Evolutionary conservation across 2,888 invertebrate genomes (phyloP), one percentile per base, ranked within the genome.

Genomic region (Megastigmus dorsalis): DNA sequence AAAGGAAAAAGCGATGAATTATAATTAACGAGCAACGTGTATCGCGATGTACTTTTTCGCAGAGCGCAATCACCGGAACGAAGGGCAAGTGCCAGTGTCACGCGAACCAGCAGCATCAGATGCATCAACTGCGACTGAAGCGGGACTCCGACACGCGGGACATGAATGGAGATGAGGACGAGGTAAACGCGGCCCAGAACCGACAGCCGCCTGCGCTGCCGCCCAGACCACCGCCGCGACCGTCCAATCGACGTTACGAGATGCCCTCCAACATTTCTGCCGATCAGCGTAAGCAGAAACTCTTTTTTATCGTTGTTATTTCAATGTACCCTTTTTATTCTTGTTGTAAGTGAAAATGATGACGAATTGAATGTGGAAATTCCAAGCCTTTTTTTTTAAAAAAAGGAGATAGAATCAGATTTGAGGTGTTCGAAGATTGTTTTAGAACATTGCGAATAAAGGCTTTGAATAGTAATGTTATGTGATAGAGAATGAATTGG

Each of bases 161-260:
- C 30, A 30, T 10, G 13, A 13, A 38, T 6, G 52, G 59, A 20
- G 23, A 38, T 7, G 59, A 65, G 4, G 63, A 65, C 3, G 38
- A 48, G n/a, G n/a, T n/a, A n/a, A n/a, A 7, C 54, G 18, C 65
- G 59, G 30, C 38, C 41, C 38, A 45, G 23, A 5, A 82, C 74
- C 87, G 85, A 82, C 86, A 88, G 77, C 88, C 87, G 30, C 88
- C 87, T 6, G 88, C 88, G 9, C 77, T 88, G 50, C 87, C 88
- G 3, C 87, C 88, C 2, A 82, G 87, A 70, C 88, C 88, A 62
- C 88, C 87, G 3, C 87, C 87, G 10, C 82, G 86, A 62, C 85
- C 86, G 13, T 83, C 84, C 54, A 84, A 26, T 9, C 41, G 88
- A 77, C 83, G 83, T 66, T 86, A 85, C 78, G 86, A 87, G 65